Evolutionary conservation across 2,888 invertebrate species (phyloP).

Genomic region (Cephus spinipes): DNA sequence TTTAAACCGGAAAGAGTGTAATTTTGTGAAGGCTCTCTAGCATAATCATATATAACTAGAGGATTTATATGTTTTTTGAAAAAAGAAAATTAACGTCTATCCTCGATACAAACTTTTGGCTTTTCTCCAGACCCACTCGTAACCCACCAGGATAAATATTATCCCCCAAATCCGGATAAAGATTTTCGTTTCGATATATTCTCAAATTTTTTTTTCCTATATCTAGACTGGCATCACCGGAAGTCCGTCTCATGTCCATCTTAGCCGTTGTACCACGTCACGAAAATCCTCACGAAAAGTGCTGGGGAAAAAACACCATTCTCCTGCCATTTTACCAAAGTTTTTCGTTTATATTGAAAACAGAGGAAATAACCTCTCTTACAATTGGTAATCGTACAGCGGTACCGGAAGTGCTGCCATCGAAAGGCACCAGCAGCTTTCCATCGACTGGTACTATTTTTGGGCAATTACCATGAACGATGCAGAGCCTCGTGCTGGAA

Average conservation of each 20-base stretch:
- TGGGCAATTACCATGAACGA: constrained; percentile 3
- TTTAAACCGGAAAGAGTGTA: neutral
- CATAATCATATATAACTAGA: neutral
- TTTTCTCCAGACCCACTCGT: constrained; percentile 42
- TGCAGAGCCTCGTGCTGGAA: neutral
- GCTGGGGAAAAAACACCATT: neutral
- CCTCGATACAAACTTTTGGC: neutral
- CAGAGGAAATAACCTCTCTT: neutral
- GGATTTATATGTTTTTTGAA: neutral
- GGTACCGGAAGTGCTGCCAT: constrained; percentile 5
- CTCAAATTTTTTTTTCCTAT: too few species aligned
- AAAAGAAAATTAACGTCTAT: neutral
- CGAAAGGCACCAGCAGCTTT: constrained; percentile 4
- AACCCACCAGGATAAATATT: constrained; percentile 44
- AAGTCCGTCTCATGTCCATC: neutral
- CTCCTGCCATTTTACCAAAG: neutral
- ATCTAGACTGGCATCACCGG: neutral
- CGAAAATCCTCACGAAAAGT: neutral
- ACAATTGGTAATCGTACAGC: neutral
- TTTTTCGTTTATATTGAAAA: neutral
- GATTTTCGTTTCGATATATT: neutral
- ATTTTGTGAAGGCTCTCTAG: neutral
- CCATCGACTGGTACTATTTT: constrained; percentile 2
- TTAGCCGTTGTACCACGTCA: neutral
- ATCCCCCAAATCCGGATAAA: constrained; percentile 32